A percentile compares a stretch with the other conserved stretches of the same genome.
Evolutionary conservation across 2,888 invertebrate genomes (phyloP).

Genomic region (Dorcus parallelipipedus): DNA sequence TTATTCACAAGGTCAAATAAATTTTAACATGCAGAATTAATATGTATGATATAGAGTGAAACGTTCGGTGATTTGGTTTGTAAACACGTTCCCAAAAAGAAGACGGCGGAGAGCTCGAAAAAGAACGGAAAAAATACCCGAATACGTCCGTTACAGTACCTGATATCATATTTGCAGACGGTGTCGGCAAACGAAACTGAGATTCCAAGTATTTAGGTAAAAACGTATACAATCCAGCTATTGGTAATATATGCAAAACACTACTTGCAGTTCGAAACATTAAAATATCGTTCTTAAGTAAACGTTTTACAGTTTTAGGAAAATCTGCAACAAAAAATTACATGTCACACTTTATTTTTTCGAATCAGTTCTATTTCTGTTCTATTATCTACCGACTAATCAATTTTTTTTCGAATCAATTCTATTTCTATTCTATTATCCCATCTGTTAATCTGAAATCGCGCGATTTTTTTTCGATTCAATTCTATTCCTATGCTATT

Average conservation of each 20-base stretch:
- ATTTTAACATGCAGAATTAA: slow-evolving; percentile 15
- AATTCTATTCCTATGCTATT: no score
- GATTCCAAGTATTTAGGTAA: slow-evolving; percentile 91
- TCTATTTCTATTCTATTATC: no score
- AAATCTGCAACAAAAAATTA: slow-evolving; percentile 57
- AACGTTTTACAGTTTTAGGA: slow-evolving; percentile 72
- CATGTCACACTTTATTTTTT: not conserved
- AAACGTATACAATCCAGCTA: slow-evolving; percentile 89
- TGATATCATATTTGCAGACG: slow-evolving; percentile 87
- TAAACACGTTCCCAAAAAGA: slow-evolving; percentile 3
- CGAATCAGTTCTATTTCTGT: no score
- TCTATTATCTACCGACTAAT: no score
- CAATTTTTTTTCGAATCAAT: no score
- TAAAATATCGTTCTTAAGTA: slow-evolving; percentile 84
- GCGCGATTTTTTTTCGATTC: no score
- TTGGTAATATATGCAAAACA: slow-evolving; percentile 85
- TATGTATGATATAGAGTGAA: slow-evolving; percentile 5
- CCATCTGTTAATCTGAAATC: no score
- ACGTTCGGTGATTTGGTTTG: slow-evolving; percentile 2
- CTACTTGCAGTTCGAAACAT: slow-evolving; percentile 90
- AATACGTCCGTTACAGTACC: slow-evolving; percentile 50
- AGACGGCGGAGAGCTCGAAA: not conserved
- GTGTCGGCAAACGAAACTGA: slow-evolving; percentile 85
- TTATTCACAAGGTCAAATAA: slow-evolving; percentile 20
- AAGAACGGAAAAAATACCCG: not conserved